These are phyloP conservation scores for Cyprinus carpio DNA, from an alignment of 2,113 vertebrate genomes.

Conservation along the genomic window DNA sequence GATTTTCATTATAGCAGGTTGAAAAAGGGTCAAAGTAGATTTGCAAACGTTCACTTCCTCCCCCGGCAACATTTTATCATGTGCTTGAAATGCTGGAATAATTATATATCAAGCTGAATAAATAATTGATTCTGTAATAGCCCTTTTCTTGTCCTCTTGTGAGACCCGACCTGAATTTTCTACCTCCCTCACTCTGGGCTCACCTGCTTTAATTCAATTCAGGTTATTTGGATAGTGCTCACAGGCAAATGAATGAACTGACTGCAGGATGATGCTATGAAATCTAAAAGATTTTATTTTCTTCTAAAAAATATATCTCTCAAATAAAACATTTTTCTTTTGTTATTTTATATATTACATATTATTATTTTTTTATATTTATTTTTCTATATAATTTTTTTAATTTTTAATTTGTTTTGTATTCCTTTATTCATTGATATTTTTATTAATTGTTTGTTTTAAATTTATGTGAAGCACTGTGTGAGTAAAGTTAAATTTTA, in stretches of 20 bases:
- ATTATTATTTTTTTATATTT: too few species aligned
- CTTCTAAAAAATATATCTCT: too few species aligned
- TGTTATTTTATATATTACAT: too few species aligned
- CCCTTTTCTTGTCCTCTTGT: conserved; percentile 41
- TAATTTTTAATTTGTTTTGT: too few species aligned
- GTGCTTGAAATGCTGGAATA: conserved; percentile 52
- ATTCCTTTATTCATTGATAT: too few species aligned
- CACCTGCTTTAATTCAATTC: neutral
- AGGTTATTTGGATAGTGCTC: neutral
- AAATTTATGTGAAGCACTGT: too few species aligned
- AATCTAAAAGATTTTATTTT: neutral
- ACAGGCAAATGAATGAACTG: neutral
- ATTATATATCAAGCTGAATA: conserved; percentile 51
- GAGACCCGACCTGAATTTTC: conserved; percentile 38
- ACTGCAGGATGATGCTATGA: neutral
- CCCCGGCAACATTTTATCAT: conserved; percentile 48
- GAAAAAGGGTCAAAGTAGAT: conserved; percentile 55
- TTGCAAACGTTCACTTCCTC: conserved; percentile 53
- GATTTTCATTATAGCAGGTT: conserved; percentile 53
- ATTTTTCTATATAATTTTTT: too few species aligned
- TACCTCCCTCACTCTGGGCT: conserved; percentile 2
- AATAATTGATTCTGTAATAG: conserved; percentile 49
- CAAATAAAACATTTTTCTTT: too few species aligned
- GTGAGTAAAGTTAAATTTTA: too few species aligned
- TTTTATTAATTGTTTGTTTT: too few species aligned